These are phyloP conservation scores for Synanthedon myopaeformis DNA, from an alignment of 2,888 invertebrate genomes.

Conservation along the genomic window DNA sequence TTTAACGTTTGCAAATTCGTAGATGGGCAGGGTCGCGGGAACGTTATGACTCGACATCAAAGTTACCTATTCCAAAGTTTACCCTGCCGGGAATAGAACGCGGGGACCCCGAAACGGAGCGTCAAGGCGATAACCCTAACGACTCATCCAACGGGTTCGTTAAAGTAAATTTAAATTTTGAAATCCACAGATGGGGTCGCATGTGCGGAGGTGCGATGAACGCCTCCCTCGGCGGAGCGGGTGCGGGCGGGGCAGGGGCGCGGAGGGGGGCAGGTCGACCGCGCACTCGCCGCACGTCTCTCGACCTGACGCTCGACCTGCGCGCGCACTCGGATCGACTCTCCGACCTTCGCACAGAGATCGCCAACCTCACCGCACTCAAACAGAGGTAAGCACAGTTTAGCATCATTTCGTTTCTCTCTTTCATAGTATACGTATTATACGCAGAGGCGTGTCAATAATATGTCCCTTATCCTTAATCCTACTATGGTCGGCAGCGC, in stretches of 20 bases:
- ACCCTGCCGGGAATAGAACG: too few relatives aligned
- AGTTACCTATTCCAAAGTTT: too few relatives aligned
- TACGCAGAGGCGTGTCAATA: too few relatives aligned
- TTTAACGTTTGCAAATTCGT: too few relatives aligned
- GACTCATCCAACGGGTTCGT: background rate
- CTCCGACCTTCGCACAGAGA: constrained; percentile 85
- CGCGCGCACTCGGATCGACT: constrained; percentile 91
- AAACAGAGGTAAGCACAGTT: constrained; percentile 69
- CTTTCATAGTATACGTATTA: too few relatives aligned
- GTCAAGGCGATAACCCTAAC: too few relatives aligned
- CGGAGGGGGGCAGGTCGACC: constrained; percentile 24
- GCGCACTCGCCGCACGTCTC: constrained; percentile 83
- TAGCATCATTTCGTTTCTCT: background rate
- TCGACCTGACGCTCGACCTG: constrained; percentile 92
- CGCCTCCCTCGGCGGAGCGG: constrained; percentile 1
- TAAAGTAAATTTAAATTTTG: background rate
- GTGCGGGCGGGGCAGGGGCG: constrained; percentile 12
- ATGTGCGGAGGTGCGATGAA: constrained; percentile 7
- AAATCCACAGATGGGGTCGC: constrained; percentile 40
- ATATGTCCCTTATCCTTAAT: too few relatives aligned
- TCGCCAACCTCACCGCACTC: constrained; percentile 82
- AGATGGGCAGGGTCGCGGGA: too few relatives aligned
- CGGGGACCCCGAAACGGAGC: too few relatives aligned
- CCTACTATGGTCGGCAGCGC: too few relatives aligned
- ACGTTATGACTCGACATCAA: too few relatives aligned